A percentile compares a stretch with the other conserved stretches of the same genome.
Evolutionary conservation across 1,140 invertebrate genomes (phyloP).

Genomic region (Callitettix versicolor): DNA sequence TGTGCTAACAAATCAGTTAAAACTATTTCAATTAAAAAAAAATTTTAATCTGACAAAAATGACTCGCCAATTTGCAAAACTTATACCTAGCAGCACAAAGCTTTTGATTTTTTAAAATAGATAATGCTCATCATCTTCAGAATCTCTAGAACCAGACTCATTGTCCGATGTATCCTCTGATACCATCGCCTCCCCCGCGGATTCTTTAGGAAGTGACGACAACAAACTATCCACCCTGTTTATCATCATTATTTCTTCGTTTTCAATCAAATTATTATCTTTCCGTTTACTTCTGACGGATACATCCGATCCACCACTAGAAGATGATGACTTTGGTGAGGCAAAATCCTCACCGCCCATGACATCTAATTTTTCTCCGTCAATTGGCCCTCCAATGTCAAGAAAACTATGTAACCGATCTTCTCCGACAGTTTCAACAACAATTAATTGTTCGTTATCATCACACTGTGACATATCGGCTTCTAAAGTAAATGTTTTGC

Average conservation of each 20-base stretch:
- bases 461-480: background rate
- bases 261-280: background rate
- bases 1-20: no score
- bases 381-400: background rate
- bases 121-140: background rate
- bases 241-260: slow-evolving; percentile 19
- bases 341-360: slow-evolving; percentile 12
- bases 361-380: slow-evolving; percentile 6
- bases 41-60: no score
- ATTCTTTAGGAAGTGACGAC: slow-evolving; percentile 21
- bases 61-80: no score
- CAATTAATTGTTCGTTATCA: slow-evolving; percentile 12
- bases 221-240: slow-evolving; percentile 13
- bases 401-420: slow-evolving; percentile 6
- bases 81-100: no score
- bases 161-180: slow-evolving; percentile 24
- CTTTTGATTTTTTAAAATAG: no score
- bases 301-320: slow-evolving; percentile 9
- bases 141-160: slow-evolving; percentile 9
- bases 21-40: no score
- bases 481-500: background rate
- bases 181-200: slow-evolving; percentile 25
- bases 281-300: slow-evolving; percentile 9
- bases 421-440: slow-evolving; percentile 15
- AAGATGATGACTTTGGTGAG: slow-evolving; percentile 6